phyloP scores from a whole-genome alignment of 2,797 vertebrate genomes.

The Clarias pachynema region DNA sequence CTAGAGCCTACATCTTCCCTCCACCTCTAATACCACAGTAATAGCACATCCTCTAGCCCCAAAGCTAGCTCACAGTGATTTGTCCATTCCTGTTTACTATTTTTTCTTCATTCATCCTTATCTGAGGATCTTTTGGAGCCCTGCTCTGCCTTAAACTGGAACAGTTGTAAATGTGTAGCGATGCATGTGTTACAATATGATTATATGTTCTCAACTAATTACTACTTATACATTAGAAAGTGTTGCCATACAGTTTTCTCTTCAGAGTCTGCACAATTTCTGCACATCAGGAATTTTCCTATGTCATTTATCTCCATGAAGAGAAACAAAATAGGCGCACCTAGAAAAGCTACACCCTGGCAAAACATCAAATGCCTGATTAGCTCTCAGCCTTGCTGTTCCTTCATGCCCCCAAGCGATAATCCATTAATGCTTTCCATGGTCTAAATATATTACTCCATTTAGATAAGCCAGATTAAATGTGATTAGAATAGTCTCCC shows the following conservation, averaged over 20 bases:
- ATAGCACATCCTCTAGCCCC: background rate
- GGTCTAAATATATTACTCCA: conserved; percentile 51
- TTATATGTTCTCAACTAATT: background rate
- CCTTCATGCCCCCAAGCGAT: conserved; percentile 37
- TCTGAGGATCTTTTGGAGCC: background rate
- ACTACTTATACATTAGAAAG: background rate
- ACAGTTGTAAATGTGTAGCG: background rate
- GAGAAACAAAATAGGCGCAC: background rate
- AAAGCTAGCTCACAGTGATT: background rate
- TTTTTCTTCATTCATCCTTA: background rate
- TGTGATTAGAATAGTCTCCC: conserved; percentile 51
- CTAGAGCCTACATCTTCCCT: background rate
- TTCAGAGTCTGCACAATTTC: background rate
- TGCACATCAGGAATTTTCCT: conserved; percentile 7
- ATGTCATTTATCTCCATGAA: background rate
- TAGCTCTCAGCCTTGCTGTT: conserved; percentile 40
- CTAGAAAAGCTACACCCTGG: conserved; percentile 22
- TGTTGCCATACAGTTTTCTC: background rate
- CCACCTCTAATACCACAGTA: too few relatives aligned
- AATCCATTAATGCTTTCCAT: conserved; percentile 51
- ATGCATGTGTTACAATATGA: background rate
- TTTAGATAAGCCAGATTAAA: conserved; percentile 49
- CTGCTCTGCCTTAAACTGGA: background rate
- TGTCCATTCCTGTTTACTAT: background rate
- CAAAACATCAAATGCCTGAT: conserved; percentile 32